Conservation (phyloP, 2,888 invertebrate species). For the Temnothorax ravouxi region DNA sequence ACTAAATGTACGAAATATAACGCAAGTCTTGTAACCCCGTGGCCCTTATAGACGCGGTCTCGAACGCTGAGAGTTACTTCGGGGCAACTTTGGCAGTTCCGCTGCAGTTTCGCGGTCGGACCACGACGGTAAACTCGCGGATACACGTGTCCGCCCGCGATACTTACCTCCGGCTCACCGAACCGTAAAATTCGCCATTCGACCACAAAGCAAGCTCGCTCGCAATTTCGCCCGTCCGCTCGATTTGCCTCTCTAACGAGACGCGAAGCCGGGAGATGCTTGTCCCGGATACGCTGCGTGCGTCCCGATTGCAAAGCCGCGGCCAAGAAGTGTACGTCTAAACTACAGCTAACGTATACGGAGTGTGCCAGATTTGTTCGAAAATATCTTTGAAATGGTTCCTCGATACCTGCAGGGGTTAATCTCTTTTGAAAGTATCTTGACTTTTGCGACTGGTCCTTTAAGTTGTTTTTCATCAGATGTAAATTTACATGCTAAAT, state of each 20-base stretch:
- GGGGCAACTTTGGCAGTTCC: constrained; percentile 34
- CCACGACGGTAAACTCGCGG: constrained; percentile 40
- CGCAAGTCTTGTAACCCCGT: background rate
- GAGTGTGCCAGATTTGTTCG: background rate
- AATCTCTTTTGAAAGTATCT: background rate
- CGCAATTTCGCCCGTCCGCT: constrained; percentile 39
- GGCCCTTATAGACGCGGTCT: background rate
- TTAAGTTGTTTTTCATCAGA: background rate
- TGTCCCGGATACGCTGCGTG: constrained; percentile 36
- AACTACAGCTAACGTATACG: constrained; percentile 28
- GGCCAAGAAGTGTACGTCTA: constrained; percentile 31
- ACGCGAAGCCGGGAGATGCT: constrained; percentile 25
- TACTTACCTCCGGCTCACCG: constrained; percentile 35
- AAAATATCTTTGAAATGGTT: background rate
- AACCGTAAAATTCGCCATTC: constrained; percentile 46
- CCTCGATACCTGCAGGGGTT: background rate
- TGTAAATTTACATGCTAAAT: background rate
- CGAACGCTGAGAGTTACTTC: constrained; percentile 28
- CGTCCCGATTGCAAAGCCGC: constrained; percentile 52
- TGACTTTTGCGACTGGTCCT: background rate
- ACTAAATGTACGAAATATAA: constrained; percentile 2
- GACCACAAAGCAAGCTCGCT: constrained; percentile 43
- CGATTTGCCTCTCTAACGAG: constrained; percentile 53
- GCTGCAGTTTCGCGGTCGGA: constrained; percentile 31
- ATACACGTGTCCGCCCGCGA: constrained; percentile 20